Percentiles rank a stretch among this genome's conserved stretches.
These are phyloP conservation scores for Butastur rufipennis DNA, from an alignment of 2,113 vertebrate species.

Conservation along the genomic window DNA sequence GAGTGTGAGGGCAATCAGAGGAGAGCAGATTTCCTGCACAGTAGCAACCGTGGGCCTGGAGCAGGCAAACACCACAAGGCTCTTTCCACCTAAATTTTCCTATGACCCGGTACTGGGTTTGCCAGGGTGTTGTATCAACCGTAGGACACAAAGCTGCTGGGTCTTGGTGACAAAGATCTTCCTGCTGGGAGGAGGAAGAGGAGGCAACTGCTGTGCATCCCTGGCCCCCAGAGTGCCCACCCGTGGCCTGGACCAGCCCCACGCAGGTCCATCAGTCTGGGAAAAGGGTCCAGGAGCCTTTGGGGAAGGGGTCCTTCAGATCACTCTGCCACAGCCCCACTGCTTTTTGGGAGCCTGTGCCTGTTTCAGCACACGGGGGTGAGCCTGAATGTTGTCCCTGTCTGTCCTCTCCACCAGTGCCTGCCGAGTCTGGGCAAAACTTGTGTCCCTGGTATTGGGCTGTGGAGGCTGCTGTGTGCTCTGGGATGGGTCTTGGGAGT, in stretches of 20 bases:
- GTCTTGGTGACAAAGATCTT: neutral
- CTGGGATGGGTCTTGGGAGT: neutral
- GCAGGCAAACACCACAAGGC: neutral
- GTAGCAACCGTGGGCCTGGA: neutral
- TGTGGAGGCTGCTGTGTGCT: neutral
- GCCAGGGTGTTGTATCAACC: neutral
- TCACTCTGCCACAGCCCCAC: neutral
- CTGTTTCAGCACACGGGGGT: neutral
- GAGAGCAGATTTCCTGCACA: neutral
- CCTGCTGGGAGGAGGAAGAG: neutral
- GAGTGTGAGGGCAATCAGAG: neutral
- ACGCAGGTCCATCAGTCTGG: neutral
- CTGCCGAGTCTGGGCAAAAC: neutral
- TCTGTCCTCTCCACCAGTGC: neutral
- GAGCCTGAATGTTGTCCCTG: neutral
- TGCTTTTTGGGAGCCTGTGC: neutral
- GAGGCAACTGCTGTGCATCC: neutral
- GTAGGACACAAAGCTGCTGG: neutral
- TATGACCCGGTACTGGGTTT: neutral
- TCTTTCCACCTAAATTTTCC: neutral
- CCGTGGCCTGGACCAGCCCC: neutral
- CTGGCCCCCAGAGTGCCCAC: neutral
- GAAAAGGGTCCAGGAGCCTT: neutral
- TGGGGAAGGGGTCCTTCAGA: neutral
- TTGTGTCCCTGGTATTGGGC: neutral